Evolutionary conservation across 2,797 vertebrate genomes (phyloP).

Genomic region (Parauchenoglanis punctatus): DNA sequence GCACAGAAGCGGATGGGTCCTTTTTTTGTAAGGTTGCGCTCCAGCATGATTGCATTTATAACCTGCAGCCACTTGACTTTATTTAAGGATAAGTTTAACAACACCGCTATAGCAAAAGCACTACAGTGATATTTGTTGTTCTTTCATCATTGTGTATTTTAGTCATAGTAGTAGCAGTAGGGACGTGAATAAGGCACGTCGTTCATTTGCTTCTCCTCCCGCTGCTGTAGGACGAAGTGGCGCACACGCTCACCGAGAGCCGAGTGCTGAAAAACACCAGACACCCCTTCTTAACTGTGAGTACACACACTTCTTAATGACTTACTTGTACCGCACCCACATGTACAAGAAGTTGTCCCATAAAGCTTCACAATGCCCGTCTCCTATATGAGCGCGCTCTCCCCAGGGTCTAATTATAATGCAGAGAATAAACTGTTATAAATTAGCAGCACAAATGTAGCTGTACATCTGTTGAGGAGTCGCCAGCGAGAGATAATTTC

Average conservation of each 20-base stretch:
- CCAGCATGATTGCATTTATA: background rate
- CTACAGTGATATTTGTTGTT: background rate
- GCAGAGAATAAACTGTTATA: constrained; percentile 62
- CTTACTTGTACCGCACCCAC: constrained; percentile 25
- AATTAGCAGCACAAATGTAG: constrained; percentile 62
- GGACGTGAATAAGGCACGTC: background rate
- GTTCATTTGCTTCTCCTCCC: constrained; percentile 47
- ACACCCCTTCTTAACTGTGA: constrained; percentile 96
- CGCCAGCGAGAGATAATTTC: constrained; percentile 64
- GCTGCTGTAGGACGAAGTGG: constrained; percentile 90
- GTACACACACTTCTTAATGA: constrained; percentile 63
- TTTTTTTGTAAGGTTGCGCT: background rate
- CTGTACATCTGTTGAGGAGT: constrained; percentile 60
- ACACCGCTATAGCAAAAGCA: background rate
- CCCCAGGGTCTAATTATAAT: constrained; percentile 63
- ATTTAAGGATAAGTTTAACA: background rate
- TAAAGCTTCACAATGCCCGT: constrained; percentile 45
- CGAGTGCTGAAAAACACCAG: constrained; percentile 96
- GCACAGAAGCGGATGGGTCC: background rate
- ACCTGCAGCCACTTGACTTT: background rate
- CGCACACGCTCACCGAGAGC: constrained; percentile 96
- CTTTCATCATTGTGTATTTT: too few species aligned
- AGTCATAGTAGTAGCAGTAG: background rate
- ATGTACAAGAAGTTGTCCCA: constrained; percentile 21
- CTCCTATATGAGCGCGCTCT: constrained; percentile 51